Conservation (phyloP, 2,888 invertebrate species). For the Melanchra persicariae region DNA sequence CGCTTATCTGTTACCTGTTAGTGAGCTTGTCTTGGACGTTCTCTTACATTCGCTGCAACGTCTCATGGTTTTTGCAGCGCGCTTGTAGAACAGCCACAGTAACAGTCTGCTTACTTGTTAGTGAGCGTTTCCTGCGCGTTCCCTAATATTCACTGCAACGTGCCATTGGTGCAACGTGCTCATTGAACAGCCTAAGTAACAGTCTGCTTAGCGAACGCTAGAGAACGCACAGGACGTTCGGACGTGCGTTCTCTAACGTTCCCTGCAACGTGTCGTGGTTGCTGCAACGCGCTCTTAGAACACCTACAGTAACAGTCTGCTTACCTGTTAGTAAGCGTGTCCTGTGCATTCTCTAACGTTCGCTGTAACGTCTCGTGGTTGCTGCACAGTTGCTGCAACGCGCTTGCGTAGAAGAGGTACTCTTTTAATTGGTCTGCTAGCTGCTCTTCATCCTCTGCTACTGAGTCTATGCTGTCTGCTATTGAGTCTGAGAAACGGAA, state of each 20-base stretch:
- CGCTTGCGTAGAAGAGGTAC: constrained; percentile 94
- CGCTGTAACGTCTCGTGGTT: constrained; percentile 94
- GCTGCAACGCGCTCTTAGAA: neutral
- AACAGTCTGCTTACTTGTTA: constrained; percentile 76
- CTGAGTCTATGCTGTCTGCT: constrained; percentile 93
- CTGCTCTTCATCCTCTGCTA: constrained; percentile 95
- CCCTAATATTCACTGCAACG: constrained; percentile 93
- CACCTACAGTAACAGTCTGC: neutral
- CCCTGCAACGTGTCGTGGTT: constrained; percentile 88
- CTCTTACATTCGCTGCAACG: constrained; percentile 78
- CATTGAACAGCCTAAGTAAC: neutral
- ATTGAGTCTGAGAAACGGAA: constrained; percentile 90
- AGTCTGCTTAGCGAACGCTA: constrained; percentile 75
- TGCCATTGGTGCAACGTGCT: constrained; percentile 53
- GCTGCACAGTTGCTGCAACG: constrained; percentile 93
- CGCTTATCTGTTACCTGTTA: neutral
- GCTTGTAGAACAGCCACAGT: no score
- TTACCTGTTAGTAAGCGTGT: constrained; percentile 90
- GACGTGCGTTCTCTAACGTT: constrained; percentile 93
- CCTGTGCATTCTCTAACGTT: constrained; percentile 93
- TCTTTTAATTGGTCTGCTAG: constrained; percentile 96
- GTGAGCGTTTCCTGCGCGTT: constrained; percentile 92
- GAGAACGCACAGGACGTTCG: no score
- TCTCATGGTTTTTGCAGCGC: constrained; percentile 91
- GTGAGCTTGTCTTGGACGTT: no score